Percentiles rank a stretch among this genome's conserved stretches.
phyloP scores from a whole-genome alignment of 1,140 invertebrate genomes.

The Aethina tumida region DNA sequence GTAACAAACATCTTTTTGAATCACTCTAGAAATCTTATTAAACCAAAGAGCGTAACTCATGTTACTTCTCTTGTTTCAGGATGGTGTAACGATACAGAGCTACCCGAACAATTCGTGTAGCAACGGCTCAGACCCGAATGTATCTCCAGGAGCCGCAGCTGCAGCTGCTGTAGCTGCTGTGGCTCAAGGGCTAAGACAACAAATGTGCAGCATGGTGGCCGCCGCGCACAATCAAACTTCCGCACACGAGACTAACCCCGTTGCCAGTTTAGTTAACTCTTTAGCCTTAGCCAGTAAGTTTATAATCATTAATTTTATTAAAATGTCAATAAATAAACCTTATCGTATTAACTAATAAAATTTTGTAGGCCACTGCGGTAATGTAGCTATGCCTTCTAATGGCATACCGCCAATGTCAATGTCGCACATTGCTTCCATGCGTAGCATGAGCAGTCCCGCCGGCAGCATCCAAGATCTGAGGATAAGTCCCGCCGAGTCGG shows the following conservation, averaged over 20 bases:
- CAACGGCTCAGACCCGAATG: constrained; percentile 51
- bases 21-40: too few relatives aligned
- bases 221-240: constrained; percentile 44
- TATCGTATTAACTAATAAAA: too few relatives aligned
- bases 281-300: constrained; percentile 29
- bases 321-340: too few relatives aligned
- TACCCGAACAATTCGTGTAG: constrained; percentile 37
- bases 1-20: too few relatives aligned
- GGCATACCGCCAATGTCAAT: constrained; percentile 33
- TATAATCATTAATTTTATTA: too few relatives aligned
- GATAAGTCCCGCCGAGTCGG: constrained; percentile 34
- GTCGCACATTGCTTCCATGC: constrained; percentile 29
- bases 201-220: constrained; percentile 62
- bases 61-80: constrained; percentile 20
- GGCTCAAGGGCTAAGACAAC: constrained; percentile 55
- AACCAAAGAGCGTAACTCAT: too few relatives aligned
- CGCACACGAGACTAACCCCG: constrained; percentile 42
- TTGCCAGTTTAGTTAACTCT: constrained; percentile 35
- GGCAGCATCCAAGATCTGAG: constrained; percentile 34
- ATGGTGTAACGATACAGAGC: constrained; percentile 31
- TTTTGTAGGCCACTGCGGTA: constrained; percentile 35
- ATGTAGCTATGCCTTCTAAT: constrained; percentile 33
- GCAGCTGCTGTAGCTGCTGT: constrained; percentile 66
- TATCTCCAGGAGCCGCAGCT: constrained; percentile 51
- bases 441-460: constrained; percentile 31